Evolutionary conservation across 2,888 invertebrate genomes (phyloP).

Genomic region (Phasia obesa): DNA sequence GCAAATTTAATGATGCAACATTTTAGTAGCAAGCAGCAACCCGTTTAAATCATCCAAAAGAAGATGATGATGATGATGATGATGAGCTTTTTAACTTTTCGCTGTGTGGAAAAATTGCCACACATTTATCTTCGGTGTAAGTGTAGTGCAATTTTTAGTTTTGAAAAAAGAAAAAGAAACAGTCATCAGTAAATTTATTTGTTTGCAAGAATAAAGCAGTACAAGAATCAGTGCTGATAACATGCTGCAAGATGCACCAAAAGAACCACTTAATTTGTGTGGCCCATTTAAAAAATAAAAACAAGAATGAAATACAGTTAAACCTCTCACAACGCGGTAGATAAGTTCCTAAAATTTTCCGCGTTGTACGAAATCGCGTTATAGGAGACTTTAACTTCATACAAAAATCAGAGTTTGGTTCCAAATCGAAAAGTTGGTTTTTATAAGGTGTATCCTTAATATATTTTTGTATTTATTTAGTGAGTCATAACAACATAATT

Average conservation of each 20-base stretch:
- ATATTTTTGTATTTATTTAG: too few relatives aligned
- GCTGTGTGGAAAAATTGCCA: conserved; percentile 50
- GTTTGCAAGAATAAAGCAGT: conserved; percentile 8
- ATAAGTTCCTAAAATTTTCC: too few relatives aligned
- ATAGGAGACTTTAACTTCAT: too few relatives aligned
- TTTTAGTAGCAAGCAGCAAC: conserved; percentile 24
- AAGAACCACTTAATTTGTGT: background rate
- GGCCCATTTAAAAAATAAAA: background rate
- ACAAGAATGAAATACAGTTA: background rate
- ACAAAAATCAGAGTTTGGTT: too few relatives aligned
- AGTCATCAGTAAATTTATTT: conserved; percentile 3
- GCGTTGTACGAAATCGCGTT: too few relatives aligned
- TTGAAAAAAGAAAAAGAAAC: background rate
- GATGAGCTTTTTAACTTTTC: conserved; percentile 37
- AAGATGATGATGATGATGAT: too few relatives aligned
- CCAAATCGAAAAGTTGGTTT: too few relatives aligned
- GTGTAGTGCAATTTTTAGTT: conserved; percentile 19
- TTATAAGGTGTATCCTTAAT: too few relatives aligned
- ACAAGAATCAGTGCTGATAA: conserved; percentile 12
- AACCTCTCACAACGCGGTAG: too few relatives aligned
- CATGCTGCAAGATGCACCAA: background rate
- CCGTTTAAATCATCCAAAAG: conserved; percentile 6
- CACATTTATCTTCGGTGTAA: conserved; percentile 55
- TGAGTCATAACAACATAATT: too few relatives aligned
- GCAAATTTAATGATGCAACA: conserved; percentile 15